These are phyloP conservation scores for Tetraneura akinire DNA, from an alignment of 1,140 invertebrate genomes.

Conservation along the genomic window DNA sequence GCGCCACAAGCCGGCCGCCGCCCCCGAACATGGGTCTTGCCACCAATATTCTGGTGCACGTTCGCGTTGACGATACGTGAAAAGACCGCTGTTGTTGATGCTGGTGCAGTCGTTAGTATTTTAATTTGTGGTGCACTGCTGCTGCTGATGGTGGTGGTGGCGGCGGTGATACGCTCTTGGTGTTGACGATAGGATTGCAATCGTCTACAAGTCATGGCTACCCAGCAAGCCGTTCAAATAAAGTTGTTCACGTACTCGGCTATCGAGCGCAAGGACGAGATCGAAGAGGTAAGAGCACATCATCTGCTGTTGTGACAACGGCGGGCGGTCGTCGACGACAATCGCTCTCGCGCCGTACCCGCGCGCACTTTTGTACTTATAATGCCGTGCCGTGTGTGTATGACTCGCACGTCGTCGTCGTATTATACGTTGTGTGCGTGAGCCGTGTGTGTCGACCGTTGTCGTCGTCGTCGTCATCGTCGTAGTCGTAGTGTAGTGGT, in stretches of 20 bases:
- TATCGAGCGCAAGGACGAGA: conserved; percentile 42
- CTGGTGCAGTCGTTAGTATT: no score
- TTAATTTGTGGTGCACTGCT: no score
- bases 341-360: conserved; percentile 21
- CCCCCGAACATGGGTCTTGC: neutral
- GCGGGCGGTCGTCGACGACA: conserved; percentile 8
- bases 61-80: conserved; percentile 43
- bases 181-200: neutral
- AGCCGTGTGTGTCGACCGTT: conserved; percentile 21
- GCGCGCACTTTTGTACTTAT: conserved; percentile 18
- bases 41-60: conserved; percentile 27
- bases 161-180: neutral
- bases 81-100: no score
- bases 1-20: neutral
- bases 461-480: neutral
- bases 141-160: neutral
- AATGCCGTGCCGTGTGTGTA: conserved; percentile 28
- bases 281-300: conserved; percentile 38
- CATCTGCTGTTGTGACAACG: neutral
- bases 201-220: neutral
- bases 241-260: conserved; percentile 41
- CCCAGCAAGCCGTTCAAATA: conserved; percentile 5
- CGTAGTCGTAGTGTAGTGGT: no score
- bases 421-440: conserved; percentile 16
- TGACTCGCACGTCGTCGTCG: conserved; percentile 23